Evolutionary conservation across 2,888 invertebrate species (phyloP).

Genomic region (Nomada ruficornis): DNA sequence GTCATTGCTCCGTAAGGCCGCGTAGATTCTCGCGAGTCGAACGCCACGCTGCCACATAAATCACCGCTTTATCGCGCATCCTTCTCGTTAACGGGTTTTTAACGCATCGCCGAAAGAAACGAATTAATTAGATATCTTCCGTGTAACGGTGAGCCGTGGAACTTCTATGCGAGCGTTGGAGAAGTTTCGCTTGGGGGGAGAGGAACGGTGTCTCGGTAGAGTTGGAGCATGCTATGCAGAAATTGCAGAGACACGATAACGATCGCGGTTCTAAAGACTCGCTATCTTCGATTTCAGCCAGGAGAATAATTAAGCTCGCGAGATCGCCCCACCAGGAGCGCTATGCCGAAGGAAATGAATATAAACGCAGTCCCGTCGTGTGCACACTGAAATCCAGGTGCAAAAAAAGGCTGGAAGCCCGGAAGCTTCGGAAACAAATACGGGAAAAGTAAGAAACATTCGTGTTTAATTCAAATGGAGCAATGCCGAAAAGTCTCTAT

Average conservation of each 20-base stretch:
- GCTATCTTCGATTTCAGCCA: conserved; percentile 11
- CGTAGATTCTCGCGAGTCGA: conserved; percentile 39
- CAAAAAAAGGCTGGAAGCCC: too few species aligned
- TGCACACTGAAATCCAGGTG: not conserved
- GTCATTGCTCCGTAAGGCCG: conserved; percentile 66
- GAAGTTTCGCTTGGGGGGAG: conserved; percentile 2
- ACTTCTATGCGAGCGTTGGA: not conserved
- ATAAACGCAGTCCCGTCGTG: conserved; percentile 1
- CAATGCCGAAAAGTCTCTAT: too few species aligned
- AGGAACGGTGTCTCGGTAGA: not conserved
- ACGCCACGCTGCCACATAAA: conserved; percentile 65
- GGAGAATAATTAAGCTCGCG: conserved; percentile 25
- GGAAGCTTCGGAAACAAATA: too few species aligned
- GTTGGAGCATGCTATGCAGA: not conserved
- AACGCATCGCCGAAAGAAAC: conserved; percentile 30
- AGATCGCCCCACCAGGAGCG: not conserved
- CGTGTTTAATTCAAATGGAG: too few species aligned
- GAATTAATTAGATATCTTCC: conserved; percentile 49
- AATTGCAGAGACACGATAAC: conserved; percentile 18
- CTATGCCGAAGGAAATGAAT: conserved; percentile 16
- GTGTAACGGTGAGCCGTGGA: not conserved
- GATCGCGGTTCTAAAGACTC: conserved; percentile 11
- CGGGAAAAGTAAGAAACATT: too few species aligned
- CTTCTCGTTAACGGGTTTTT: conserved; percentile 55
- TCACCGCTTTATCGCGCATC: conserved; percentile 67